phyloP scores from a whole-genome alignment of 2,113 vertebrate species.

The Naja naja region DNA sequence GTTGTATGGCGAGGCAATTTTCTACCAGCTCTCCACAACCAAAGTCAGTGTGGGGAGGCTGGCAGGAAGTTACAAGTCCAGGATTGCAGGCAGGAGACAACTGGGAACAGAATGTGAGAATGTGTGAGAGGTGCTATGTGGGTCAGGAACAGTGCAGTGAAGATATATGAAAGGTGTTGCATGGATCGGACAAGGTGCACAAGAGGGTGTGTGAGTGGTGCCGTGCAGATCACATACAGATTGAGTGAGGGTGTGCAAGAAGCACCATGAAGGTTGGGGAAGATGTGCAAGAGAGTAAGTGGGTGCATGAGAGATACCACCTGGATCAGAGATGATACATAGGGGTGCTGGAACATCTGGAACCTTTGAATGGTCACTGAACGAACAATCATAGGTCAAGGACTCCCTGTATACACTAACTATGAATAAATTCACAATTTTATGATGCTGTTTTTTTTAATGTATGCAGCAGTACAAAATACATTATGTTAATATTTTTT shows the following conservation, averaged over 20 bases:
- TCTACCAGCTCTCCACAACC: neutral
- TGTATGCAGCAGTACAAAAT: slow-evolving; percentile 3
- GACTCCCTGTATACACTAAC: neutral
- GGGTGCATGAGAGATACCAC: neutral
- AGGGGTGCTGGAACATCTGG: neutral
- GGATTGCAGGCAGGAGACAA: neutral
- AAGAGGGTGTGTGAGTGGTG: neutral
- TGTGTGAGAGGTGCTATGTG: neutral
- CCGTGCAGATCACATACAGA: neutral
- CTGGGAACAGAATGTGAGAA: neutral
- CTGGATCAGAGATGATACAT: neutral
- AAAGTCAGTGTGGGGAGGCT: neutral
- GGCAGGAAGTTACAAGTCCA: neutral
- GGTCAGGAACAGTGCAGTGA: neutral
- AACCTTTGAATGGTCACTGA: neutral
- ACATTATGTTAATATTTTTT: slow-evolving; percentile 21
- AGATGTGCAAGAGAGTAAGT: neutral
- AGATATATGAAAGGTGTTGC: too few relatives aligned
- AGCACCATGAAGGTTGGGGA: neutral
- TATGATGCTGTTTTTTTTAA: neutral
- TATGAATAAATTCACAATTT: neutral
- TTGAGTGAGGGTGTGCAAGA: neutral
- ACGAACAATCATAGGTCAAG: neutral
- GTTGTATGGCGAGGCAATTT: neutral
- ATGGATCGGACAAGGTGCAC: neutral